Percentiles rank a stretch among this genome's conserved stretches.
Evolutionary conservation across 2,797 vertebrate genomes (phyloP).

Genomic region (Scomberomorus guttatus): DNA sequence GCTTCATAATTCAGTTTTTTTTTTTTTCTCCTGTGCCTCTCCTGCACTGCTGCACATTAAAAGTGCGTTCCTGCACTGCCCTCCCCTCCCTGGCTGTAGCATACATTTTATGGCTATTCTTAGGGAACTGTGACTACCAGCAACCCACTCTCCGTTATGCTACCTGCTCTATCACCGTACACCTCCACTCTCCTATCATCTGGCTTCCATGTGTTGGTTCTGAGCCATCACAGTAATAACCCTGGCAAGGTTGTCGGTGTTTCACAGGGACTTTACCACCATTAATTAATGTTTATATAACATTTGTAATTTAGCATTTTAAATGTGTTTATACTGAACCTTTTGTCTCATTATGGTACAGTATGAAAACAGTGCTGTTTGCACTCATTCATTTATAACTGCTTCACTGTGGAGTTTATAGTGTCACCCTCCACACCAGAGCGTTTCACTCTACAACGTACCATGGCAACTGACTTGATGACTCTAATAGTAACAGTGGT

Average conservation of each 20-base stretch:
- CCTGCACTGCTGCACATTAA: constrained; percentile 30
- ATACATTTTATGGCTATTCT: constrained; percentile 62
- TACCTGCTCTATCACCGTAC: constrained; percentile 67
- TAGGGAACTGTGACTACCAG: constrained; percentile 69
- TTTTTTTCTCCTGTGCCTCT: not conserved
- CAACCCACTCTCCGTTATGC: constrained; percentile 64
- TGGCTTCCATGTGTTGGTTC: constrained; percentile 56
- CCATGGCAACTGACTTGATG: constrained; percentile 1
- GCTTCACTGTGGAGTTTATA: constrained; percentile 28
- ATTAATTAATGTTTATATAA: not conserved
- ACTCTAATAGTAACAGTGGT: constrained; percentile 9
- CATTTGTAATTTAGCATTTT: no score
- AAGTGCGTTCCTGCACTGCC: constrained; percentile 18
- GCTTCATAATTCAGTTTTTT: constrained; percentile 16
- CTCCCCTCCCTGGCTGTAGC: constrained; percentile 26
- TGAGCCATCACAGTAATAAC: constrained; percentile 23
- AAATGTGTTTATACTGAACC: no score
- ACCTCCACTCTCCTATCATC: constrained; percentile 60
- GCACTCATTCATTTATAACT: constrained; percentile 13
- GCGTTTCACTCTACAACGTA: constrained; percentile 25
- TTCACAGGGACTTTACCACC: not conserved
- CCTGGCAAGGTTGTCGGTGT: constrained; percentile 15
- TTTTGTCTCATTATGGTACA: constrained; percentile 13
- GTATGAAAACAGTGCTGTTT: constrained; percentile 7
- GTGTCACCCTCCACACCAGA: constrained; percentile 18